A percentile compares a stretch with the other conserved stretches of the same genome.
phyloP scores from a whole-genome alignment of 2,797 vertebrate genomes.

The Telmatherina bonti region DNA sequence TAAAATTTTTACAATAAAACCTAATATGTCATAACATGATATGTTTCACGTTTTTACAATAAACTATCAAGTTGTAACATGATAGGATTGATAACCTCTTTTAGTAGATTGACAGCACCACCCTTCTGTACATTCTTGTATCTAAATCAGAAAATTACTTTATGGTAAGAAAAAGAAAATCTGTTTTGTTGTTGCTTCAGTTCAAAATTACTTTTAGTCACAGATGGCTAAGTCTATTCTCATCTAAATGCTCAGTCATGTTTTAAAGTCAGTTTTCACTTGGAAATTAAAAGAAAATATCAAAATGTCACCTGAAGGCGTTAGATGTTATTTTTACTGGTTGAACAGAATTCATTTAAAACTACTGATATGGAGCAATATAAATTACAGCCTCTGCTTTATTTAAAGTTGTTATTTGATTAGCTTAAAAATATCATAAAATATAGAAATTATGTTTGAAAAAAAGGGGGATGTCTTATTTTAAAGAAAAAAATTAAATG shows the following conservation, averaged over 20 bases:
- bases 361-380: neutral
- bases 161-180: neutral
- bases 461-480: neutral
- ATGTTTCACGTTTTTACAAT: too few relatives aligned
- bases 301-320: neutral
- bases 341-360: neutral
- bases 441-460: neutral
- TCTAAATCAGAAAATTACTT: neutral
- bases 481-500: neutral
- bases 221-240: too few relatives aligned
- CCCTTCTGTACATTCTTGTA: too few relatives aligned
- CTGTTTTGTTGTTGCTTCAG: too few relatives aligned
- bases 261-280: too few relatives aligned
- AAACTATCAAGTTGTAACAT: too few relatives aligned
- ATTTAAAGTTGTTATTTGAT: neutral
- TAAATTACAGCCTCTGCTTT: neutral
- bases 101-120: too few relatives aligned
- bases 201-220: too few relatives aligned
- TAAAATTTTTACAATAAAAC: too few relatives aligned
- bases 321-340: neutral
- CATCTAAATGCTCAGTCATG: too few relatives aligned
- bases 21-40: too few relatives aligned
- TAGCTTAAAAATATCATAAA: conserved; percentile 1
- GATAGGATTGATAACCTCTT: too few relatives aligned
- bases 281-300: neutral